A percentile compares a stretch with the other conserved stretches of the same genome.
These are phyloP conservation scores for Eulemur rufifrons DNA, from an alignment of 2,113 vertebrate genomes.

Conservation along the genomic window DNA sequence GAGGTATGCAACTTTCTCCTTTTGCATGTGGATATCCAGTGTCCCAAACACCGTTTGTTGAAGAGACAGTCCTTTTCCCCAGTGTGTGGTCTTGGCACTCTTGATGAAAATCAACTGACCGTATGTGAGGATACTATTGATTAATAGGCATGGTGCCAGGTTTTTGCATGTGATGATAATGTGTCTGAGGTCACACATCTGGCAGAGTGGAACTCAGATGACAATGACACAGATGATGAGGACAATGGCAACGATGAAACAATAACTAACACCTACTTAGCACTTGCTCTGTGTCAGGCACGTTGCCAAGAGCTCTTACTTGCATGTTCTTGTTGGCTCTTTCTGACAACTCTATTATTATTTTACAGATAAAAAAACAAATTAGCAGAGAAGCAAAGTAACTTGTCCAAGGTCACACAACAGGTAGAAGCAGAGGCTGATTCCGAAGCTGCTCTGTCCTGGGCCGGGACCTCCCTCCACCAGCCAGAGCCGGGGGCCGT, in stretches of 20 bases:
- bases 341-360: not conserved
- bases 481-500: not conserved
- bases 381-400: not conserved
- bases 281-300: not conserved
- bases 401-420: not conserved
- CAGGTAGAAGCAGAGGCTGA: not conserved
- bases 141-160: no score
- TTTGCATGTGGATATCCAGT: not conserved
- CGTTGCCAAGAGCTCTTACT: not conserved
- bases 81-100: fast-evolving
- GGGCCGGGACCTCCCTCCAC: not conserved
- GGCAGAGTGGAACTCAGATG: not conserved
- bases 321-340: no score
- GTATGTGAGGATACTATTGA: no score
- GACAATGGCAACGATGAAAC: not conserved
- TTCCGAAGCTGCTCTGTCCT: not conserved
- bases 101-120: not conserved
- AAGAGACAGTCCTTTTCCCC: not conserved
- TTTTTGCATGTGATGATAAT: not conserved
- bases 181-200: not conserved
- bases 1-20: not conserved
- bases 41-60: not conserved
- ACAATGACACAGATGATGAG: not conserved
- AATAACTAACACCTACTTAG: not conserved
- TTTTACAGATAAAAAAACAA: not conserved